These are phyloP conservation scores for Corythoichthys haematopterus DNA, from an alignment of 2,113 vertebrate genomes.

Conservation along the genomic window DNA sequence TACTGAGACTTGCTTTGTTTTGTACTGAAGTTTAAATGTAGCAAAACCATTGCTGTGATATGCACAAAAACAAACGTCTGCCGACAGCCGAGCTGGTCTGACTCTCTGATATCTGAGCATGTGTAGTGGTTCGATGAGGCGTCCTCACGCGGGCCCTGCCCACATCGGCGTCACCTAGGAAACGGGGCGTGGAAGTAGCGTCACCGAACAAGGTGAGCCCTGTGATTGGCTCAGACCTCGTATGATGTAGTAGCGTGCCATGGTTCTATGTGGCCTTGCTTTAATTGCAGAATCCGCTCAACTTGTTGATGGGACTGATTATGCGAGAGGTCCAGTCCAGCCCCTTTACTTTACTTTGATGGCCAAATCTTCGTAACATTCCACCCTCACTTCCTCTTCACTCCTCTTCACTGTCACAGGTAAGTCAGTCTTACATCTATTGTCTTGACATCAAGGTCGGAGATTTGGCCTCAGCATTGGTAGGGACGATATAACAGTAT, in stretches of 20 bases:
- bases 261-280: constrained; percentile 44
- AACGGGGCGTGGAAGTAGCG: constrained; percentile 50
- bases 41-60: background rate
- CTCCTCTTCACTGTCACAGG: background rate
- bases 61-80: background rate
- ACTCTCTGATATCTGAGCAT: background rate
- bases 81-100: background rate
- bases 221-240: constrained; percentile 61
- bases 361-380: background rate
- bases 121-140: constrained; percentile 58
- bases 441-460: background rate
- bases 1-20: background rate
- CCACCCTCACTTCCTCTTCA: background rate
- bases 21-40: background rate
- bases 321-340: background rate
- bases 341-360: background rate
- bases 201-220: constrained; percentile 7
- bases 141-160: constrained; percentile 41
- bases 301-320: background rate
- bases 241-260: constrained; percentile 62
- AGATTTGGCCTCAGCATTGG: no score
- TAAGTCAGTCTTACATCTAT: background rate
- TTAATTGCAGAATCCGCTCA: constrained; percentile 1
- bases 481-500: no score
- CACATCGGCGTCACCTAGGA: constrained; percentile 29